Conservation (phyloP, 2,113 vertebrate genomes). For the Aptenodytes patagonicus region DNA sequence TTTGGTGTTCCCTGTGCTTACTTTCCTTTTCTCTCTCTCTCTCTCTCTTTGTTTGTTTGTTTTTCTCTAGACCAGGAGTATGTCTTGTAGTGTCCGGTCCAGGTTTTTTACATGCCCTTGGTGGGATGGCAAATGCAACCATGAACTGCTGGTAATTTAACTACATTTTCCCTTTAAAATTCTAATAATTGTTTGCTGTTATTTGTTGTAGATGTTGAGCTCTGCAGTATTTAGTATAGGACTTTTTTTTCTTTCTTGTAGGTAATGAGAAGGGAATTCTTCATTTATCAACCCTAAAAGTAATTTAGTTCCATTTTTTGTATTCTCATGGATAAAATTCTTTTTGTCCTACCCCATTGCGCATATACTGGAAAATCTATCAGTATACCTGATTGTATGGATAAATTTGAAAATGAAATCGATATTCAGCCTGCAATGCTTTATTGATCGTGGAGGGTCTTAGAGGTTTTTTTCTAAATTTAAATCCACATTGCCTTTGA, state of each 20-base stretch:
- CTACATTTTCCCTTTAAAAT: background rate
- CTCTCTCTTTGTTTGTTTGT: background rate
- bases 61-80: conserved; percentile 82
- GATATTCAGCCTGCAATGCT: background rate
- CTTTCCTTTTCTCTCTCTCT: background rate
- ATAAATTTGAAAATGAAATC: background rate
- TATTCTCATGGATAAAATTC: background rate
- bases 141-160: conserved; percentile 91
- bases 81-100: conserved; percentile 96
- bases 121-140: conserved; percentile 95
- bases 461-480: background rate
- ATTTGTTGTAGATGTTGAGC: background rate
- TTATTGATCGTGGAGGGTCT: background rate
- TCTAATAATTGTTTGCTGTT: background rate
- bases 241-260: background rate
- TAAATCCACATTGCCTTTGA: background rate
- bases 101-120: conserved; percentile 88
- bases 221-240: background rate
- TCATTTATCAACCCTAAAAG: background rate
- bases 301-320: background rate
- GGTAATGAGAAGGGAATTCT: background rate
- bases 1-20: background rate
- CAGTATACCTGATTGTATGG: background rate
- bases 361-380: background rate
- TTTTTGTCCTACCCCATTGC: background rate